Percentiles rank a stretch among this genome's conserved stretches.
Evolutionary conservation across 1,140 invertebrate genomes (phyloP).

Genomic region (Cheumatopsyche charites): DNA sequence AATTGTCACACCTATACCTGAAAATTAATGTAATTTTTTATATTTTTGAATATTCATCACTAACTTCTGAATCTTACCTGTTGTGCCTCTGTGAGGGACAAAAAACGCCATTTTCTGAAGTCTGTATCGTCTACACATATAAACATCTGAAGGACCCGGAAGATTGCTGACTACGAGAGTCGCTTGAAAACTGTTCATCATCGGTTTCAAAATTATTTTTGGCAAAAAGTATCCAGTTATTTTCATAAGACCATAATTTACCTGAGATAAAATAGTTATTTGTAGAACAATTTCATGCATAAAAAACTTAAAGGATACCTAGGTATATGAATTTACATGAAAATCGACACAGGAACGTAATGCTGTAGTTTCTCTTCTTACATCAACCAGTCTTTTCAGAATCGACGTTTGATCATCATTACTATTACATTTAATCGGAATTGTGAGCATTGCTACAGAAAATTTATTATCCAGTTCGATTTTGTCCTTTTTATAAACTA

Average conservation of each 20-base stretch:
- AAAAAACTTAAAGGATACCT: not conserved
- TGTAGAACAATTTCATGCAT: not conserved
- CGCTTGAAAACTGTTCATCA: conserved; percentile 55
- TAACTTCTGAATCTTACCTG: conserved; percentile 50
- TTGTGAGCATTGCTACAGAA: conserved; percentile 43
- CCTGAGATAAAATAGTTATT: conserved; percentile 48
- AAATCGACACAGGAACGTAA: conserved; percentile 40
- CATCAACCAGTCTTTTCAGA: conserved; percentile 38
- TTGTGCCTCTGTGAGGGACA: conserved; percentile 57
- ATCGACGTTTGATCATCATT: conserved; percentile 11
- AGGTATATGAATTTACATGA: conserved; percentile 28
- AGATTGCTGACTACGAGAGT: conserved; percentile 57
- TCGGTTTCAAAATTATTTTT: conserved; percentile 50
- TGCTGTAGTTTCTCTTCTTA: conserved; percentile 34
- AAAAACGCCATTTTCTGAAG: conserved; percentile 57
- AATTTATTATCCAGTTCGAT: conserved; percentile 43
- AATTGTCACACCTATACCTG: conserved; percentile 57
- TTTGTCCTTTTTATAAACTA: conserved; percentile 6
- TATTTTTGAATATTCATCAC: not conserved
- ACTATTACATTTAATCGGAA: conserved; percentile 33
- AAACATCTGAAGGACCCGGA: conserved; percentile 53
- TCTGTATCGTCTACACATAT: conserved; percentile 52
- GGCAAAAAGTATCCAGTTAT: conserved; percentile 53
- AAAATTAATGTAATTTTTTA: conserved; percentile 35
- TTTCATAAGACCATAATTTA: conserved; percentile 56